Evolutionary conservation across 37 sponge, comb jelly and placozoan genomes (phyloP).

Genomic region (Haliclona indistincta): DNA sequence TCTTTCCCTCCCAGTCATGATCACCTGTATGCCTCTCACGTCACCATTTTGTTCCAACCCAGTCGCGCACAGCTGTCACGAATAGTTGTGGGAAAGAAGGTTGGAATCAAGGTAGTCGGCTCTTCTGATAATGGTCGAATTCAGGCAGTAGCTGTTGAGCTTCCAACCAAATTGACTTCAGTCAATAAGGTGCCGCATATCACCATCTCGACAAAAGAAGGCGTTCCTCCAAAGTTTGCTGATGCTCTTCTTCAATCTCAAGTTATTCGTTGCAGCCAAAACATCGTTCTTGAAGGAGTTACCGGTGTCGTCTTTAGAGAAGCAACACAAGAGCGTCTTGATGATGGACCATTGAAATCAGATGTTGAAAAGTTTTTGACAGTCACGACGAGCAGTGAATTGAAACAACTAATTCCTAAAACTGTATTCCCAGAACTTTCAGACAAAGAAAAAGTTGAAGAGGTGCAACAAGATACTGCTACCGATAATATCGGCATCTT

Average conservation of each 20-base stretch:
- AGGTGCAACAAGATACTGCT: background rate
- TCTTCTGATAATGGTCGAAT: conserved; percentile 42
- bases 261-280: background rate
- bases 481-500: conserved; percentile 24
- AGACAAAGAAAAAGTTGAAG: background rate
- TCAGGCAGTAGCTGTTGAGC: conserved; percentile 62
- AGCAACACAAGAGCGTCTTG: background rate
- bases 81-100: conserved; percentile 43
- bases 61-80: conserved; percentile 6
- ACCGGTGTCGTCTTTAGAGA: conserved; percentile 46
- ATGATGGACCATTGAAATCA: background rate
- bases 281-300: conserved; percentile 38
- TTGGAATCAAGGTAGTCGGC: conserved; percentile 51
- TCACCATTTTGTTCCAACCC: conserved; percentile 75
- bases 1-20: conserved; percentile 41
- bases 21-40: conserved; percentile 53
- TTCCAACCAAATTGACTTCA: conserved; percentile 19
- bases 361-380: background rate
- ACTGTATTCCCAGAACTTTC: background rate
- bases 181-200: conserved; percentile 75
- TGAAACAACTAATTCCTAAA: background rate
- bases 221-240: conserved; percentile 50
- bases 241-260: conserved; percentile 62
- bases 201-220: conserved; percentile 66
- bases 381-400: conserved; percentile 11